These are phyloP conservation scores for Loxodonta africana DNA, from an alignment of 2,113 vertebrate species.

Conservation along the genomic window DNA sequence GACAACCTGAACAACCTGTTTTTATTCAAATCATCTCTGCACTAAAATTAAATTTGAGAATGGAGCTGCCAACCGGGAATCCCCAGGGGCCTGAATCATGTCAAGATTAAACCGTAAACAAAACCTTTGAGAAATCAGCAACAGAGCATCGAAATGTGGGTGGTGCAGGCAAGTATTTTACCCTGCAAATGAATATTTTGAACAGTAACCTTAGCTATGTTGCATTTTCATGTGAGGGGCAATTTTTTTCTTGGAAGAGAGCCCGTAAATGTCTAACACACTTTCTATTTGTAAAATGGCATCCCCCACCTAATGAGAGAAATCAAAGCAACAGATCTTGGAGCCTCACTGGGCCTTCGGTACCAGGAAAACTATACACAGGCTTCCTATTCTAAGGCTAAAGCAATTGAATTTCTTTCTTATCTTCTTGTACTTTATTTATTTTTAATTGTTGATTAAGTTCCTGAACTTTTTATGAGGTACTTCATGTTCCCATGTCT, in stretches of 20 bases:
- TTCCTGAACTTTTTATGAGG: neutral
- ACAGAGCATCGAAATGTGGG: neutral
- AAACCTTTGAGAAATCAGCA: slow-evolving; percentile 53
- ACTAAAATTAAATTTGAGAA: slow-evolving; percentile 78
- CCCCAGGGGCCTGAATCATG: slow-evolving; percentile 47
- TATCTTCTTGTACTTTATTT: neutral
- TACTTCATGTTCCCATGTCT: neutral
- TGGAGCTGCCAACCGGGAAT: slow-evolving; percentile 61
- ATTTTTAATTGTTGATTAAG: neutral
- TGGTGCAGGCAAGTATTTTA: neutral
- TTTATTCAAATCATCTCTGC: slow-evolving; percentile 78
- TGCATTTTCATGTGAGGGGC: neutral
- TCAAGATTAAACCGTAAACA: slow-evolving; percentile 72
- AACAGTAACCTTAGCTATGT: neutral
- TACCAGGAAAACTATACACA: neutral
- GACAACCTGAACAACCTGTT: slow-evolving; percentile 77
- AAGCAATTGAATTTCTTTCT: neutral
- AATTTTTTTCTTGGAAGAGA: neutral
- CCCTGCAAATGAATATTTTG: neutral
- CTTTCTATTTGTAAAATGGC: neutral
- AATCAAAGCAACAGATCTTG: neutral
- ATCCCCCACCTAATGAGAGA: neutral
- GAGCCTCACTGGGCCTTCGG: fast-evolving
- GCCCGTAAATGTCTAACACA: neutral
- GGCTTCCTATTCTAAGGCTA: neutral